phyloP scores from a whole-genome alignment of 2,113 vertebrate genomes.

The Brienomyrus longianalis region DNA sequence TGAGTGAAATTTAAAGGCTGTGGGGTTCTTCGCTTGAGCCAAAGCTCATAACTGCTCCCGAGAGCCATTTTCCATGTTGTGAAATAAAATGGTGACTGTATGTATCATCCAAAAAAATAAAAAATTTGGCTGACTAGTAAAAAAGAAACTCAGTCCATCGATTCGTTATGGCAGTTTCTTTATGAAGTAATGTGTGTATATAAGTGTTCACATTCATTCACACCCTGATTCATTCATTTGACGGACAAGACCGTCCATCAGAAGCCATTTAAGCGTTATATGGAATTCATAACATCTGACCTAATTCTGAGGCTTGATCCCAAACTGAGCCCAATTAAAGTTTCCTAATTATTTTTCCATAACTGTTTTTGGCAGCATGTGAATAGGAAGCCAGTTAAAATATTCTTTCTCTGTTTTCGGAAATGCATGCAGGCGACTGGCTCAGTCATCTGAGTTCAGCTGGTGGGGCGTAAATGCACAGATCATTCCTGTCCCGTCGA shows the following conservation, averaged over 20 bases:
- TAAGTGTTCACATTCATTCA: not conserved
- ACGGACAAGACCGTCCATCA: not conserved
- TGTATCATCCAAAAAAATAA: not conserved
- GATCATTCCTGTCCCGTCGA: not conserved
- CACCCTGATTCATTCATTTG: not conserved
- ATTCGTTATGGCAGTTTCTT: not conserved
- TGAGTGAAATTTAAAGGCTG: not conserved
- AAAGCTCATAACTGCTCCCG: not conserved
- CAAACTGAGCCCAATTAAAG: not conserved
- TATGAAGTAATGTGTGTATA: not conserved
- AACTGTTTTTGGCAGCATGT: conserved; percentile 9
- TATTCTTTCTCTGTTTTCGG: not conserved
- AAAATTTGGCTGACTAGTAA: not conserved
- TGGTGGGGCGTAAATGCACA: not conserved
- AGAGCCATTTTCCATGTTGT: not conserved
- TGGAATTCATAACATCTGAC: conserved; percentile 17
- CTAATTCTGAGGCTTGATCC: conserved; percentile 2
- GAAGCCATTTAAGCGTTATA: not conserved
- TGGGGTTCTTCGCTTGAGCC: no score
- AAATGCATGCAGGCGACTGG: conserved; percentile 1
- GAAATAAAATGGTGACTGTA: not conserved
- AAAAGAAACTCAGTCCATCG: not conserved
- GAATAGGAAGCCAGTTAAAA: conserved; percentile 18
- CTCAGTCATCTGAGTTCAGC: not conserved
- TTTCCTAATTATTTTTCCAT: conserved; percentile 12